These are phyloP conservation scores for Thereuonema tuberculata DNA, from an alignment of 1,140 invertebrate genomes.

Conservation along the genomic window DNA sequence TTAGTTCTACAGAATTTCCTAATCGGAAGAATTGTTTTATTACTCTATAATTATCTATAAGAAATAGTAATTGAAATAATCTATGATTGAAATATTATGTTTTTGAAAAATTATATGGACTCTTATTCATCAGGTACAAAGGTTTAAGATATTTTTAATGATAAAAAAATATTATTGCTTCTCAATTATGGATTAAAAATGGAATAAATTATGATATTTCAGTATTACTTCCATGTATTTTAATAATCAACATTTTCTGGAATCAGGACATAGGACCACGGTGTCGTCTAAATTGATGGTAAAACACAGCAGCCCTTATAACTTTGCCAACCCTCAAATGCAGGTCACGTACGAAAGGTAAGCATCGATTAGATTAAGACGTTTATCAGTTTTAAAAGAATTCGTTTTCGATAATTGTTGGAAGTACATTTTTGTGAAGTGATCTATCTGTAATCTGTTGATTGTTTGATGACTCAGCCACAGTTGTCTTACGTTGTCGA, in stretches of 20 bases:
- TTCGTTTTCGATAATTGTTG: too few species aligned
- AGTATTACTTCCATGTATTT: background rate
- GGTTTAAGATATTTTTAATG: background rate
- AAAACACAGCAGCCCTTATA: slow-evolving; percentile 33
- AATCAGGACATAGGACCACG: slow-evolving; percentile 41
- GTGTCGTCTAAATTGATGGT: slow-evolving; percentile 41
- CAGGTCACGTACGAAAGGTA: slow-evolving; percentile 70
- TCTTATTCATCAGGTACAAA: background rate
- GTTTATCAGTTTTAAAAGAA: background rate
- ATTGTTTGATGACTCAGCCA: too few species aligned
- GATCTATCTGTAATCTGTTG: too few species aligned
- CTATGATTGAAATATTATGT: too few species aligned
- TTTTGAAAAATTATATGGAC: too few species aligned
- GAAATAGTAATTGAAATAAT: too few species aligned
- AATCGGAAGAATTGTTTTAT: too few species aligned
- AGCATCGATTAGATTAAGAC: slow-evolving; percentile 4
- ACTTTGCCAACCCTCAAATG: slow-evolving; percentile 35
- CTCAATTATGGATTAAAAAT: background rate
- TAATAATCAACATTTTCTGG: slow-evolving; percentile 26
- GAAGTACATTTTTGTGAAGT: too few species aligned
- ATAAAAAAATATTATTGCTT: background rate
- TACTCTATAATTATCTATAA: too few species aligned
- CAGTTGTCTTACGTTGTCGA: too few species aligned
- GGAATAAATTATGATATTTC: background rate
- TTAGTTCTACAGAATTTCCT: too few species aligned